Base-by-base conservation (phyloP, 2,797 vertebrate species). In the Cirrhinus mrigala region DNA sequence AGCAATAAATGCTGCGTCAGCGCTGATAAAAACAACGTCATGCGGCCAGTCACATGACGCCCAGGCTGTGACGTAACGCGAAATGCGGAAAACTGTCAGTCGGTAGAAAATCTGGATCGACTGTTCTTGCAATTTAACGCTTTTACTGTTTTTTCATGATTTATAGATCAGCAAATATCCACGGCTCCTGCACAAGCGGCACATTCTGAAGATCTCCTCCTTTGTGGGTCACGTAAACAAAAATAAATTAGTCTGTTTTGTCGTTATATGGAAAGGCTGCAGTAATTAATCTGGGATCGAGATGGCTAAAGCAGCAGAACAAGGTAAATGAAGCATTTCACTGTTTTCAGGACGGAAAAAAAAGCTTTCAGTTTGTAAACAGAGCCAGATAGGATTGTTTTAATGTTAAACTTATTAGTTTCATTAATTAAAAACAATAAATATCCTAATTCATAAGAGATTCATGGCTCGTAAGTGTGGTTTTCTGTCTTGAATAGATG, bases 261-360 rank as follows among this genome's bases (percentile, higher is more conserved):
- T 6, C 4, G 6, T 54, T 79, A 2, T 33, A 62, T 79, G 66
- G 3, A 16, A 62, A 48, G 37, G 46, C 37, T 16, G 50, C 22
- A 20, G 58, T 37, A 22, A 40, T 44, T 33, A 10, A 12, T 4
- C 0, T 16, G 37, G 50, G 12, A 2, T 84, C 75, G 89, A 29
- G 0, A 95, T 96, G 95, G 84, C 87, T 9, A 85, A 92, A 64
- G 92, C 92, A 12, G 94, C 95, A 0, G 95, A 95, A 83, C 92
- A 89, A 91, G 94, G 94, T 94, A 91, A 16, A 90, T 85, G 1
- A 44, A 27, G 9, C 0, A 8, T 10, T 44, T 29, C 22, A 46
- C 3, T 62, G 18, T 0, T 74, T 81, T 74, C 7, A 74, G 44
- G 24, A 50, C 6, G 14, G 44, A 18, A 8, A 58, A 58, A 56